Base-by-base conservation (phyloP, 2,797 vertebrate genomes). In the Hozukius guyotensis region DNA sequence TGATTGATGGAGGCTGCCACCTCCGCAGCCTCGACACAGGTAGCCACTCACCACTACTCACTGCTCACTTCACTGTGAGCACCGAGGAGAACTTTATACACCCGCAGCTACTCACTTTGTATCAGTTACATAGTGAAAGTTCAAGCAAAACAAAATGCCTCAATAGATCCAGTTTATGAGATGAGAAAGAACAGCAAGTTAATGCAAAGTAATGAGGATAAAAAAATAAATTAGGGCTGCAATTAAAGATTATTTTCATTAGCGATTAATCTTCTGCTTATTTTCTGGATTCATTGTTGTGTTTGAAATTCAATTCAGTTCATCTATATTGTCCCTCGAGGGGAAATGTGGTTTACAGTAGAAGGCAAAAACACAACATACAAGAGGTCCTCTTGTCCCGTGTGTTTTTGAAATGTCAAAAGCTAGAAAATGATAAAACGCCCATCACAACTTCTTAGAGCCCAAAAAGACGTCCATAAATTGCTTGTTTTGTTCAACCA, bases 1-100 rank as follows among this genome's bases (percentile, higher is more conserved):
- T 79, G 92, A 89, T 71, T 78, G 91, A 92, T 91, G 80, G 72
- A 77, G 46, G 78, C 72, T 78, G 67, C 77, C 83, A 71, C 65
- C 25, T 80, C 57, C 27, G 6, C 59, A 46, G 56, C 75, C 73
- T 75, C 11, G 1, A 38, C 22, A 52, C 85, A 86, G 88, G 85
- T 76, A 68, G 73, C 70, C 59, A 24, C 59, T 68, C 73, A 65
- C 24, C 42, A 2, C 49, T 18, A 8, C 78, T 64, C 84, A 11
- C 68, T 72, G 83, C 52, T 84, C 81, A 75, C 84, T 89, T 80
- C 59, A 63, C 77, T 64, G 56, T 27, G 75, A 63, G 22, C 18
- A 2, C 65, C 1, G 6, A 69, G 72, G 52, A 52, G 8, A 80
- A 73, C 57, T 36, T 1, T 32, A 9, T 7, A 38, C 78, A 29